Conservation (phyloP, 2,113 vertebrate species). For the Pseudorectes ferrugineus region DNA sequence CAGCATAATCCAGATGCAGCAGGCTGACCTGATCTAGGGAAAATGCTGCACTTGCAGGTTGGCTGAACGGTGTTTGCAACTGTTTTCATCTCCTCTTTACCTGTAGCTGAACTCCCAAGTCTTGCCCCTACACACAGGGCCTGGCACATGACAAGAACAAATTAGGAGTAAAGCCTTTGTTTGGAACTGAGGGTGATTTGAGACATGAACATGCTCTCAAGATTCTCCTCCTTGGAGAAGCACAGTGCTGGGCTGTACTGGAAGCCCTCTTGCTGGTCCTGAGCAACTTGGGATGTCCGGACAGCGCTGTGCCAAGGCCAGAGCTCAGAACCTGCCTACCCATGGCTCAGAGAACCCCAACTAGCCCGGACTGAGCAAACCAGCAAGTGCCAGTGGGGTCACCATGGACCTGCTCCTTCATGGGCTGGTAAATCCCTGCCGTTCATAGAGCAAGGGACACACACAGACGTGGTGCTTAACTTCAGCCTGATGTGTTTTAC, state of each 20-base stretch:
- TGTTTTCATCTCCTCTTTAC: not conserved
- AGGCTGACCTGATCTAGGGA: not conserved
- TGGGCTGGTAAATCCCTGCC: not conserved
- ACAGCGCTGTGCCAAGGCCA: not conserved
- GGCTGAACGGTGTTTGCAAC: not conserved
- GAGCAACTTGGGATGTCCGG: not conserved
- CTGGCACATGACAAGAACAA: not conserved
- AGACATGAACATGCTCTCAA: not conserved
- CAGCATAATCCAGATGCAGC: not conserved
- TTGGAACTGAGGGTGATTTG: not conserved
- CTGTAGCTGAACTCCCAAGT: not conserved
- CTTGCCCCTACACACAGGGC: not conserved
- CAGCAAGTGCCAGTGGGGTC: not conserved
- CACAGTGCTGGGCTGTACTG: not conserved
- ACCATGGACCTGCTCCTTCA: not conserved
- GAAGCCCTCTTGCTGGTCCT: not conserved
- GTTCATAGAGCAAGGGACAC: not conserved
- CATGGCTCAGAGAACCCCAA: not conserved
- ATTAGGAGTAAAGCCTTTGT: not conserved
- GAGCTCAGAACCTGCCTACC: not conserved
- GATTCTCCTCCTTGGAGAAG: not conserved
- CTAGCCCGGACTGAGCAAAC: not conserved
- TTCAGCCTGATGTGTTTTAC: not conserved
- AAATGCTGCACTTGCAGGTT: not conserved
- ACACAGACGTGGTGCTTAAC: not conserved